Percentiles rank a stretch among this genome's conserved stretches.
Evolutionary conservation across 1,140 invertebrate genomes (phyloP).

Genomic region (Drosophila takahashii): DNA sequence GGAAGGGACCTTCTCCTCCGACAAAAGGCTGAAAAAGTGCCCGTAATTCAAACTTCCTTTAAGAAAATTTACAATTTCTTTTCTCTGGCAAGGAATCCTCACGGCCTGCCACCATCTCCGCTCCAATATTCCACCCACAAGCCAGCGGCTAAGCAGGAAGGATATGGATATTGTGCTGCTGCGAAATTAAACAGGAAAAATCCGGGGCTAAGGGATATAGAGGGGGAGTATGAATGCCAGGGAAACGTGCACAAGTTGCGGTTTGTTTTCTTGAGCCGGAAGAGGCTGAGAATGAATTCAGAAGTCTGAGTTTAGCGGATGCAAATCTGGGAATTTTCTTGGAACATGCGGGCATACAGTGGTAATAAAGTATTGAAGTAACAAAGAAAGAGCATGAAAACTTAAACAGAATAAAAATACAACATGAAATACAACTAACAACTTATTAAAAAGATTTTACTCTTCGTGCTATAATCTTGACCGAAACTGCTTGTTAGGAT

Average conservation of each 20-base stretch:
- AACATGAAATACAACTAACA: too few species aligned
- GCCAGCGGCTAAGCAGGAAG: conserved; percentile 58
- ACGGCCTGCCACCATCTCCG: conserved; percentile 8
- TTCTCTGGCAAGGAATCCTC: conserved; percentile 50
- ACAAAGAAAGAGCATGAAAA: too few species aligned
- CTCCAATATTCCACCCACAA: conserved; percentile 11
- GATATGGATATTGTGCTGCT: conserved; percentile 71
- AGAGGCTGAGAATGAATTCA: conserved; percentile 18
- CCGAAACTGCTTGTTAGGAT: neutral
- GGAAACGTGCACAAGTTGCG: conserved; percentile 81
- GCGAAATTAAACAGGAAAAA: conserved; percentile 67
- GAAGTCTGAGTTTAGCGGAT: conserved; percentile 43
- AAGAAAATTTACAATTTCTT: conserved; percentile 77
- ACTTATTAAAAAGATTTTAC: neutral
- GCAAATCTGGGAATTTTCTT: conserved; percentile 33
- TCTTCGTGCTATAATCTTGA: neutral
- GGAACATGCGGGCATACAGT: conserved; percentile 17
- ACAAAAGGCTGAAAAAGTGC: conserved; percentile 47
- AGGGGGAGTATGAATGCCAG: conserved; percentile 16
- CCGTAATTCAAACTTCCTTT: conserved; percentile 67
- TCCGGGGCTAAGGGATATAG: neutral
- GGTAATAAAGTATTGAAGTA: neutral
- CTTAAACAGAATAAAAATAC: too few species aligned
- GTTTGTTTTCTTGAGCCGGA: conserved; percentile 56
- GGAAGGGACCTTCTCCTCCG: conserved; percentile 4